These are phyloP conservation scores for Microplitis manilae DNA, from an alignment of 2,888 invertebrate species.

Conservation along the genomic window DNA sequence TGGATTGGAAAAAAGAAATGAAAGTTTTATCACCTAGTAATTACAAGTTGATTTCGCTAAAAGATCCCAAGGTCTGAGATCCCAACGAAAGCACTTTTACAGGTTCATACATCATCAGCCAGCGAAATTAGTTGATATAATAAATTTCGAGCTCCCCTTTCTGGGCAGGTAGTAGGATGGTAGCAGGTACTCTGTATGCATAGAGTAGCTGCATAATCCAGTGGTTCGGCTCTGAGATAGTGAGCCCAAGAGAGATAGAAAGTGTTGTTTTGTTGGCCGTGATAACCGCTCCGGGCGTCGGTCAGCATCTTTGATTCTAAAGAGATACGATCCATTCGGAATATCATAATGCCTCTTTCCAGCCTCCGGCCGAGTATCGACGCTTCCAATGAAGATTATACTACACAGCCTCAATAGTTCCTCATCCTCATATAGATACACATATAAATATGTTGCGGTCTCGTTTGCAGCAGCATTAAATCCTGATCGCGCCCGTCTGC, in stretches of 20 bases:
- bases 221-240: background rate
- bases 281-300: conserved; percentile 46
- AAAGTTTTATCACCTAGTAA: conserved; percentile 13
- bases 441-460: conserved; percentile 50
- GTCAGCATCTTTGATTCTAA: conserved; percentile 56
- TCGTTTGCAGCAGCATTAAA: conserved; percentile 52
- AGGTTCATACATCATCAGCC: conserved; percentile 53
- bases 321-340: conserved; percentile 56
- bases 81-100: background rate
- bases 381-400: conserved; percentile 43
- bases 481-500: background rate
- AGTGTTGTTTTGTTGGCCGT: conserved; percentile 55
- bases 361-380: conserved; percentile 46
- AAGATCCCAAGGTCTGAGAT: no score
- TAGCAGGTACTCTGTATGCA: conserved; percentile 70
- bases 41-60: background rate
- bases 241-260: background rate
- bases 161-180: conserved; percentile 51
- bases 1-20: background rate
- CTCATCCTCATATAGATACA: no score
- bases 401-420: conserved; percentile 24
- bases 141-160: conserved; percentile 61
- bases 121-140: conserved; percentile 67
- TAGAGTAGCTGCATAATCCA: conserved; percentile 63
- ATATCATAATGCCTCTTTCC: conserved; percentile 60